phyloP scores from a whole-genome alignment of 2,888 invertebrate species.

The Caenorhabditis sp. region DNA sequence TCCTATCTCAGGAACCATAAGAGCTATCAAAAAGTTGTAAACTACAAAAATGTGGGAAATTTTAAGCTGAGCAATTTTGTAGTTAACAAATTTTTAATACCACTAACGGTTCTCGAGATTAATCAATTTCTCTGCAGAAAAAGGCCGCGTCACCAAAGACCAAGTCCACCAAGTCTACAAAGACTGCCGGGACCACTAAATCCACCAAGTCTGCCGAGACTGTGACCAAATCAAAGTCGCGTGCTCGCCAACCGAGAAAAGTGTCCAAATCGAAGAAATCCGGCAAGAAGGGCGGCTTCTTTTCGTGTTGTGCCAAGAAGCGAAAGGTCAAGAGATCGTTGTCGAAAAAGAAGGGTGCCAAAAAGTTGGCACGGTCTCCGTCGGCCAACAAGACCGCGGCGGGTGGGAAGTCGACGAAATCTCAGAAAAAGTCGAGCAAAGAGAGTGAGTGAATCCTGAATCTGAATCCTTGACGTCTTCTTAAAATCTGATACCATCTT shows the following conservation, averaged over 20 bases:
- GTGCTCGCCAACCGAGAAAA: conserved; percentile 10
- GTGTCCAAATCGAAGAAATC: neutral
- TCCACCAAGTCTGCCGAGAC: conserved; percentile 10
- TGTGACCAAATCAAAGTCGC: conserved; percentile 1
- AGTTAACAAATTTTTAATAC: neutral
- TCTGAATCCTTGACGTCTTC: neutral
- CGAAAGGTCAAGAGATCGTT: conserved; percentile 32
- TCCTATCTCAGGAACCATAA: no score
- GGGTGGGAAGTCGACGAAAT: conserved; percentile 29
- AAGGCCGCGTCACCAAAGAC: conserved; percentile 30
- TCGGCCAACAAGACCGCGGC: neutral
- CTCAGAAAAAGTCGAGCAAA: conserved; percentile 29
- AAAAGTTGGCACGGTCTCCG: conserved; percentile 15
- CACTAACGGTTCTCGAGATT: neutral
- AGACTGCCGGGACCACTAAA: neutral
- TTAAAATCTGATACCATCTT: no score
- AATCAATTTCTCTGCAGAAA: conserved; percentile 28
- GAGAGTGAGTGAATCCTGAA: conserved; percentile 16
- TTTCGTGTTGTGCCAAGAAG: conserved; percentile 42
- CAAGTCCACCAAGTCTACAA: neutral
- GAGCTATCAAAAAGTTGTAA: no score
- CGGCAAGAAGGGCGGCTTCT: conserved; percentile 22
- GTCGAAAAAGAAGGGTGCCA: conserved; percentile 17
- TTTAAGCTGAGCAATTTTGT: no score
- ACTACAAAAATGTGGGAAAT: no score